Percentiles rank a stretch among this genome's conserved stretches.
Evolutionary conservation across 1,140 invertebrate species (phyloP).

Genomic region (Drosophila baimaii): DNA sequence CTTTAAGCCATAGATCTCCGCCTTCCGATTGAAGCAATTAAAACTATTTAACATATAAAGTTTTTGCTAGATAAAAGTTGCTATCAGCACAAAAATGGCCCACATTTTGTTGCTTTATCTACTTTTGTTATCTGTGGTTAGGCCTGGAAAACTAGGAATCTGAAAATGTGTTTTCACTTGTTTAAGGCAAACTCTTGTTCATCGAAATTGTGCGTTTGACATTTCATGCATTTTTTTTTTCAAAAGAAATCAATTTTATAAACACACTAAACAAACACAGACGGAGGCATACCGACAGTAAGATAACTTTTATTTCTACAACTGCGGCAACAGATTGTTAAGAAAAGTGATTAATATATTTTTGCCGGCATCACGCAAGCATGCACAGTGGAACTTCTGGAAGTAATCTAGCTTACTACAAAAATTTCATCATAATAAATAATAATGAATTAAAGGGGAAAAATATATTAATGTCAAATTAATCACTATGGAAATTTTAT

Average conservation of each 20-base stretch:
- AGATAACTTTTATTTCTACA: slow-evolving; percentile 19
- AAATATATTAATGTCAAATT: not conserved
- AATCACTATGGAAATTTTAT: not conserved
- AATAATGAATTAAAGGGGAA: not conserved
- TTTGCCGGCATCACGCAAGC: slow-evolving; percentile 8
- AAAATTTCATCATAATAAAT: not conserved
- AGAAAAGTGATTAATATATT: slow-evolving; percentile 27
- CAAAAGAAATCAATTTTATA: slow-evolving; percentile 25
- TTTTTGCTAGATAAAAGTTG: not conserved
- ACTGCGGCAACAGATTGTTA: slow-evolving; percentile 19
- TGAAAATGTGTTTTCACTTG: slow-evolving; percentile 1
- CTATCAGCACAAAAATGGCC: not conserved
- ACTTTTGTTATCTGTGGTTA: slow-evolving; percentile 8
- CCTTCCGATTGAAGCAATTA: slow-evolving; percentile 10
- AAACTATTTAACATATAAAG: not conserved
- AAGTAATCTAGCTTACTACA: not conserved
- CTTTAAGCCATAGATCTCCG: not conserved
- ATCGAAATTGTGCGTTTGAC: slow-evolving; percentile 3
- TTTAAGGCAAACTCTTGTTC: not conserved
- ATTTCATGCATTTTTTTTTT: slow-evolving; percentile 26
- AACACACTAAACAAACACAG: slow-evolving; percentile 17
- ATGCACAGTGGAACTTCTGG: slow-evolving; percentile 4
- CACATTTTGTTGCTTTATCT: slow-evolving; percentile 13
- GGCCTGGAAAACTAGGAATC: not conserved
- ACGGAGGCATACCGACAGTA: not conserved